Evolutionary conservation across 64 coral and sea anemone species (phyloP).

Genomic region (Pocillopora damicornis): DNA sequence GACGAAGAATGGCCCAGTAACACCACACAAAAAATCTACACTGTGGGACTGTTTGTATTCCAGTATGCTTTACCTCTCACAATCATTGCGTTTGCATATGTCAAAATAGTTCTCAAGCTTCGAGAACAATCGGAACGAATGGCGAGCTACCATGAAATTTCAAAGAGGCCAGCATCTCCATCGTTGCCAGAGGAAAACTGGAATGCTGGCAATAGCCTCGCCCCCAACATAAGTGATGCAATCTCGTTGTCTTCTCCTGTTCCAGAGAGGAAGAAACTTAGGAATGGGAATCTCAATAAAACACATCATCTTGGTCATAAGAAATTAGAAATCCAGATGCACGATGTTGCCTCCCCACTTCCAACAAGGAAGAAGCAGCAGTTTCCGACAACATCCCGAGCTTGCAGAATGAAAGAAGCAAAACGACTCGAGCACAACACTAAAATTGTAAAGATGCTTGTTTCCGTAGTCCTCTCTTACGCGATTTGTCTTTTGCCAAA

Average conservation of each 20-base stretch:
- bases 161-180: neutral
- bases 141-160: constrained; percentile 17
- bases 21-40: constrained; percentile 35
- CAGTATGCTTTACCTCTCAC: constrained; percentile 33
- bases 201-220: neutral
- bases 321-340: neutral
- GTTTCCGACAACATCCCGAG: neutral
- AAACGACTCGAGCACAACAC: constrained; percentile 76
- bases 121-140: constrained; percentile 12
- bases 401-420: constrained; percentile 32
- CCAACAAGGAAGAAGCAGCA: neutral
- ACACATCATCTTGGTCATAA: neutral
- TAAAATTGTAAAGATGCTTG: constrained; percentile 80
- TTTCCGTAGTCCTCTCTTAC: constrained; percentile 70
- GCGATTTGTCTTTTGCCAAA: constrained; percentile 80
- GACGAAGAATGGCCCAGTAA: constrained; percentile 41
- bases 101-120: constrained; percentile 6
- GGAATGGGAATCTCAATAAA: neutral
- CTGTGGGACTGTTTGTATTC: constrained; percentile 48
- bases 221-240: neutral
- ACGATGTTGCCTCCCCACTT: neutral
- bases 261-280: neutral
- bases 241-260: neutral
- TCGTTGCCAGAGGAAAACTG: neutral
- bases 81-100: constrained; percentile 25